A percentile compares a stretch with the other conserved stretches of the same genome.
Evolutionary conservation across 2,113 vertebrate genomes (phyloP).

Genomic region (Tor tambroides): DNA sequence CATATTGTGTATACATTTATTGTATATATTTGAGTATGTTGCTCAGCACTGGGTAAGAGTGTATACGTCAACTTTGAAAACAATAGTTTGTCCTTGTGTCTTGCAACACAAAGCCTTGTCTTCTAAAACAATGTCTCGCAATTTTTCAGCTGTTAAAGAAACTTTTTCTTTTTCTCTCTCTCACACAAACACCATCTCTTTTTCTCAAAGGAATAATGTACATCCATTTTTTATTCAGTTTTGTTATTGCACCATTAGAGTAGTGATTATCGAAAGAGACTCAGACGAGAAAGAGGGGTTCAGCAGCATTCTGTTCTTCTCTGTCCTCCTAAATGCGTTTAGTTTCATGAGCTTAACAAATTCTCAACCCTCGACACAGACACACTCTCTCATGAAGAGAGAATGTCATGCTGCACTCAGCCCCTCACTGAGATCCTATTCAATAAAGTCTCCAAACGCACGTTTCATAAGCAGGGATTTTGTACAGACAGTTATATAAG

Average conservation of each 20-base stretch:
- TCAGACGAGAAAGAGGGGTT: neutral
- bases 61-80: neutral
- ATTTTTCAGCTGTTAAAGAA: neutral
- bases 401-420: conserved; percentile 36
- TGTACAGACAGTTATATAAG: conserved; percentile 46
- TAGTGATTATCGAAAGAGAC: conserved; percentile 8
- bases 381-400: conserved; percentile 25
- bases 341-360: conserved; percentile 17
- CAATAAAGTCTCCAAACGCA: conserved; percentile 38
- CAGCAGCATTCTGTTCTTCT: neutral
- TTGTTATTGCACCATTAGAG: neutral
- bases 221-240: neutral
- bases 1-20: neutral
- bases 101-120: neutral
- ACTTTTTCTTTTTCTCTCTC: neutral
- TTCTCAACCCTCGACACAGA: neutral
- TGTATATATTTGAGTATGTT: neutral
- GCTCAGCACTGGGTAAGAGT: neutral
- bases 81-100: conserved; percentile 19
- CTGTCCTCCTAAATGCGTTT: neutral
- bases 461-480: conserved; percentile 44
- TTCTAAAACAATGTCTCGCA: neutral
- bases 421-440: conserved; percentile 33
- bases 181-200: neutral
- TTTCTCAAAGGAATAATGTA: neutral